Base-by-base conservation (phyloP, 2,888 invertebrate species). In the Hymenopus coronatus region DNA sequence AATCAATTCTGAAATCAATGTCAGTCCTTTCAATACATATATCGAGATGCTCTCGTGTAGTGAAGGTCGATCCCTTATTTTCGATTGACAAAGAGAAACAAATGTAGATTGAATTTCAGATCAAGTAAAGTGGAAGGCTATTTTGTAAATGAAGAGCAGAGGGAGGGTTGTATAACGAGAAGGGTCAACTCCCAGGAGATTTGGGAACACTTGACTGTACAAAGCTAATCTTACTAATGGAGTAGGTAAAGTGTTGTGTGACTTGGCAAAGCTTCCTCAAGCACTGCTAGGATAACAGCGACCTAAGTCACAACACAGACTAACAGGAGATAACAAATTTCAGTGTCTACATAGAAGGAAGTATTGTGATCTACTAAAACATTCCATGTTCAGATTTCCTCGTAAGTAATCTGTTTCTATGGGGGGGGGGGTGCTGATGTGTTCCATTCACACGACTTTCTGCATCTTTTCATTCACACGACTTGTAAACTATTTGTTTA, bases 181-280 rank as follows among this genome's bases (percentile, higher is more conserved):
- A 87, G 82, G 25, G 70, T n/a, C 15, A 82, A 82, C 81, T 30
- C 87, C 87, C 15, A n/a, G 8, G 82, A 82, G 87, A 82, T 33
- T 82, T 33, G 7, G 40, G 33, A 87, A 87, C 87, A 87, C 82
- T 87, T 87, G 81, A 28, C 54, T 86, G 28, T 25, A 87, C 87
- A 87, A 87, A 82, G 82, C 28, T 82, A 87, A 87, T 87, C 87
- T 30, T 33, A 87, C 82, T 87, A 87, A 87, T 87, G 87, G 81
- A 87, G 87, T 82, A 81, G 40, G 70, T 87, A 87, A 86, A 87
- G 87, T 87, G 87, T 87, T 87, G 87, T 87, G 87, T 87, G 87
- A n/a, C 87, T 82, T 82, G 33, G 54, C 54, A 70, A 70, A 70
- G 54, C 54, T 70, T 70, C 20, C 54, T 70, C 20, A 20, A 25